phyloP scores from a whole-genome alignment of 1,140 invertebrate genomes.

The Andricus grossulariae region DNA sequence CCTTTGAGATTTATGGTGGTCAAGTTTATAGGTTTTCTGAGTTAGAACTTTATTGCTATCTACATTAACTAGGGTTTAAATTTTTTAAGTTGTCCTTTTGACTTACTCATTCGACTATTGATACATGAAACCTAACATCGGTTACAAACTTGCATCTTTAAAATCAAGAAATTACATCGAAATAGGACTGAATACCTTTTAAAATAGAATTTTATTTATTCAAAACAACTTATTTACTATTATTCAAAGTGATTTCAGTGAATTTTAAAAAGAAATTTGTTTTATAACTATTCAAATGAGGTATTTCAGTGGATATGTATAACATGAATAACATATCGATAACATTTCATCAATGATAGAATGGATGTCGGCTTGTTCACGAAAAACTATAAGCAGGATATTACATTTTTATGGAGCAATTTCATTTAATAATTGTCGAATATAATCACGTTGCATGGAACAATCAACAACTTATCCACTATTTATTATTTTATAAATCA shows the following conservation, averaged over 20 bases:
- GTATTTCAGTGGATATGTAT: too few species aligned
- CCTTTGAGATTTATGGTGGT: slow-evolving; percentile 26
- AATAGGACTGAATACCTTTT: background rate
- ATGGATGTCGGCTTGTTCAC: slow-evolving; percentile 1
- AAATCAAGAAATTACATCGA: background rate
- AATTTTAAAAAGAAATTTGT: too few species aligned
- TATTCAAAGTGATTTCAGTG: too few species aligned
- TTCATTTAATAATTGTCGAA: slow-evolving; percentile 59
- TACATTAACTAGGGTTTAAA: background rate
- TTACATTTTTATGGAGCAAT: slow-evolving; percentile 70
- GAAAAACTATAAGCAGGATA: slow-evolving; percentile 57
- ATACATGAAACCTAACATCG: slow-evolving; percentile 1
- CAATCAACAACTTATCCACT: slow-evolving; percentile 53
- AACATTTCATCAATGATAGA: background rate
- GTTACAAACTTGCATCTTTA: background rate
- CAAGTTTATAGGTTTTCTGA: slow-evolving; percentile 22
- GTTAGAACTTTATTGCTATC: slow-evolving; percentile 11
- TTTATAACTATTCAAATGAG: too few species aligned
- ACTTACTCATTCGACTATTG: background rate
- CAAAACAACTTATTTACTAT: too few species aligned
- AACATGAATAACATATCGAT: too few species aligned
- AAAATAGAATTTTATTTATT: background rate
- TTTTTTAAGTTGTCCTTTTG: background rate
- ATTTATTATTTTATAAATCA: too few species aligned
- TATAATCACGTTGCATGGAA: slow-evolving; percentile 53